These are phyloP conservation scores for Pharmacophagus antenor DNA, from an alignment of 2,888 invertebrate species.

Conservation along the genomic window DNA sequence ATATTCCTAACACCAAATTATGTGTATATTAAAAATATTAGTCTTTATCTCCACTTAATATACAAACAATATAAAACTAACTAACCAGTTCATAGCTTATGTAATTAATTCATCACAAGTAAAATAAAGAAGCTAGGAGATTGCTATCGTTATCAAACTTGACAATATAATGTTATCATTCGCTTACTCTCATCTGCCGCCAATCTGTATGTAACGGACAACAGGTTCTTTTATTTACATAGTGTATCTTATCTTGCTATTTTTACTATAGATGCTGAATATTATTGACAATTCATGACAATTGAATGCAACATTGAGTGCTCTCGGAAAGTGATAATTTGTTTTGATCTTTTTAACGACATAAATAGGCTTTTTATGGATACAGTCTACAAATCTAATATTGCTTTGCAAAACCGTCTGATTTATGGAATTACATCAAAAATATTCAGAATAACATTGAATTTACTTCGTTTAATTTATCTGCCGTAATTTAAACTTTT, in stretches of 20 bases:
- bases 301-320: not conserved
- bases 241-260: constrained; percentile 10
- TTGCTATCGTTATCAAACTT: constrained; percentile 14
- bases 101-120: not conserved
- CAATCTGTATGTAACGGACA: not conserved
- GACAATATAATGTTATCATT: not conserved
- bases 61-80: not conserved
- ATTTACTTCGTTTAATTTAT: no score
- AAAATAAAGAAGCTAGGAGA: not conserved
- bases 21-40: not conserved
- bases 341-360: not conserved
- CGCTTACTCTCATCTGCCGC: constrained; percentile 19
- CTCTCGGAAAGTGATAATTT: not conserved
- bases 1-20: not conserved
- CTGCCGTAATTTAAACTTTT: no score
- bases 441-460: no score
- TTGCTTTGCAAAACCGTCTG: no score
- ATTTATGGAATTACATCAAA: no score
- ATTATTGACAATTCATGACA: not conserved
- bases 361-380: no score
- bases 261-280: not conserved
- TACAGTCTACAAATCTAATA: not conserved
- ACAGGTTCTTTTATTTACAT: constrained; percentile 5
- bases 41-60: not conserved
- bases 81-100: not conserved